Percentiles rank a stretch among this genome's conserved stretches.
These are phyloP conservation scores for Cryptocephalus moraei DNA, from an alignment of 2,888 invertebrate genomes.

Conservation along the genomic window DNA sequence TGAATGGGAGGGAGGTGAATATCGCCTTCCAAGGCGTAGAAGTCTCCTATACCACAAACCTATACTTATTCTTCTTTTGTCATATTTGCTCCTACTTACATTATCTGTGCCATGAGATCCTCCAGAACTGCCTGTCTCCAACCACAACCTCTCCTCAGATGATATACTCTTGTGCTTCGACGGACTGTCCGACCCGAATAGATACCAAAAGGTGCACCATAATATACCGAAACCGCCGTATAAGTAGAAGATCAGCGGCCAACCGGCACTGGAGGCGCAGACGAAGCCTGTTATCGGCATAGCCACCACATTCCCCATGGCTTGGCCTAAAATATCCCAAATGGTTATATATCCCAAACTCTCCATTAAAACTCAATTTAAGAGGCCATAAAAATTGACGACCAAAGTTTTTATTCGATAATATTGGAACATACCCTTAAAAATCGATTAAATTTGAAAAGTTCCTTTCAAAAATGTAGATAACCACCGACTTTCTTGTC, in stretches of 20 bases:
- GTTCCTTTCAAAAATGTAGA: too few relatives aligned
- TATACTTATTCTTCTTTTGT: not conserved
- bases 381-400: too few relatives aligned
- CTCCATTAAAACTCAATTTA: too few relatives aligned
- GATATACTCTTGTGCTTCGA: constrained; percentile 49
- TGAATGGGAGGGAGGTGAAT: constrained; percentile 62
- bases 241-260: constrained; percentile 70
- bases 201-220: constrained; percentile 50
- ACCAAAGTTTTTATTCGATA: too few relatives aligned
- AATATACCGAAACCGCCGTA: constrained; percentile 52
- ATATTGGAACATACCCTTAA: too few relatives aligned
- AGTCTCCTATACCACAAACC: constrained; percentile 3
- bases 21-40: constrained; percentile 68
- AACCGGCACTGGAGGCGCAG: constrained; percentile 48
- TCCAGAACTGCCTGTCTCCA: not conserved
- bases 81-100: not conserved
- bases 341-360: too few relatives aligned
- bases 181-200: constrained; percentile 58
- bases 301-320: constrained; percentile 59
- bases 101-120: not conserved
- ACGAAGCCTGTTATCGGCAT: constrained; percentile 54
- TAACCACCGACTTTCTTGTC: too few relatives aligned
- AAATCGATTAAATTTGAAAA: too few relatives aligned
- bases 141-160: constrained; percentile 42
- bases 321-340: not conserved